Base-by-base conservation (phyloP, 2,888 invertebrate genomes). In the Diarsia mendica region DNA sequence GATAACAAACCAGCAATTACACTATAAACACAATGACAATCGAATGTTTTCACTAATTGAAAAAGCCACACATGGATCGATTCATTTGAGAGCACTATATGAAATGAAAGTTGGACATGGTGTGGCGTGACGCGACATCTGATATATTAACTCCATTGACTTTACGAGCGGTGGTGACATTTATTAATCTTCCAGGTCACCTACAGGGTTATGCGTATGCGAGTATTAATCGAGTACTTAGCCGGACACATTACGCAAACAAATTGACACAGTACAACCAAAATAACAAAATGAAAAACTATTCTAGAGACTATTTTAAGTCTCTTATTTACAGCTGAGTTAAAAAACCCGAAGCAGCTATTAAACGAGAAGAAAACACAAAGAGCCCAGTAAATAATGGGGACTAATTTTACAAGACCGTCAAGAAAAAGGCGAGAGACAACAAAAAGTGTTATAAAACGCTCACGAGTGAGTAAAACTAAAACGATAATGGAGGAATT, bases 11-110 rank as follows among this genome's bases (percentile, higher is more conserved):
- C 94, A 88, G 91, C 96, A 95, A 95, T 96, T 95, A 95, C 94
- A 94, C 95, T 94, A 95, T 95, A 94, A 96, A 94, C 94, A 93
- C 94, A 95, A 94, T 92, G 94, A 95, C 95, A 95, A 95, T 95
- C 94, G 94, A 95, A 95, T 94, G 94, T 94, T 94, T 94, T 94
- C 93, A 94, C 94, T 96, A 96, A 96, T 96, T 96, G 95, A 96
- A 96, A 95, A 95, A 93, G 93, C 94, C 93, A 90, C 93, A 91
- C 91, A 87, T 88, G 90, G 90, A 93, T 95, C 94, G 94, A 95
- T 94, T 91, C 91, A 91, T 94, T 93, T 92, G 90, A 93, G 93
- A 93, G 94, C 96, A 96, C 96, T 96, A 94, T 96, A 94, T 95
- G 93, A 96, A 96, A 96, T 96, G 94, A 96, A 95, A 93, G 91